Evolutionary conservation across 2,113 vertebrate species (phyloP), one percentile per base, ranked within the genome.

Genomic region (Triplophysa tibetana): DNA sequence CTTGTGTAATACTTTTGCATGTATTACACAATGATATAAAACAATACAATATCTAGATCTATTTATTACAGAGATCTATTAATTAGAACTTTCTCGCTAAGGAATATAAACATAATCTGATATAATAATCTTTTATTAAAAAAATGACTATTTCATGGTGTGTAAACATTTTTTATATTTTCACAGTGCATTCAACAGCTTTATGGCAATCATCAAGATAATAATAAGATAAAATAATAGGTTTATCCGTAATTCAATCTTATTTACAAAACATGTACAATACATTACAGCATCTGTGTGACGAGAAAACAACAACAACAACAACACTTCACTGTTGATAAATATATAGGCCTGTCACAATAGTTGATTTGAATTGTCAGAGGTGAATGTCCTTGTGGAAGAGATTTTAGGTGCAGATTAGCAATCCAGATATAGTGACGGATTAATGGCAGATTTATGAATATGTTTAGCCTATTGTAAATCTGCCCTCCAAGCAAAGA

Each of bases 161-260:
- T 83, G 78, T 75, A 80, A 76, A 70, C 70, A 76, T 64, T 69
- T 69, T 77, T 38, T 38, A 38, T 33, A 33, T 33, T 69, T 56
- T 67, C 83, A 82, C 77, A 74, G 80, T 82, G 83, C 50, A 70
- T 75, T 52, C 63, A 54, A 79, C 64, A 70, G 50, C 17, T 24
- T 19, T 75, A 48, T 54, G 10, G 10, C 41, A 77, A 24, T 70
- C 29, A 64, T 26, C 26, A 29, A 38, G 26, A 41, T 64, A 63
- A 56, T 66, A 41, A 66, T 38, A 41, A 54, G 17, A 19, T 1
- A 56, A 56, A 50, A 16, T 7, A 7, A 12, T 45, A 12, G 5
- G 11, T 45, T 45, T 45, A 45, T 12, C 43, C 43, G 2, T 45
- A 63, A 38, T 38, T 38, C 6, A 38, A 38, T 70, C n/a, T 23